Evolutionary conservation across 2,888 invertebrate species (phyloP), one percentile per base, ranked within the genome.

Genomic region (Melinaea marsaeus): DNA sequence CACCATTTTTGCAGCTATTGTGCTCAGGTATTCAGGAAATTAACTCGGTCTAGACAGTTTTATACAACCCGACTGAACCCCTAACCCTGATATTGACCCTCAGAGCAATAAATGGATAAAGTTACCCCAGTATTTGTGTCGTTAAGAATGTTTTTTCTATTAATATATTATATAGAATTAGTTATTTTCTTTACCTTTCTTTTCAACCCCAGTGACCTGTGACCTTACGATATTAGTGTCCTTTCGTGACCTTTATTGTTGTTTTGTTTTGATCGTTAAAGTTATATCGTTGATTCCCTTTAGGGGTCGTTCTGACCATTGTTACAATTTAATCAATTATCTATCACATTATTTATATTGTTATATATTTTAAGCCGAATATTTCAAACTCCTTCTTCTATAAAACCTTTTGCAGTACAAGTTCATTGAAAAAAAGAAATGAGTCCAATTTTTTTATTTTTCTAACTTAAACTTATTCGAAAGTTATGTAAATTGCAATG

Each of bases 21-120:
- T 86, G 74, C 74, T 69, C 78, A 83, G 84, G 84, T 84, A 86
- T 86, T 80, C 77, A 68, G 75, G 71, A 78, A 80, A 85, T 85
- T 84, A 81, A 80, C 80, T 79, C 71, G 74, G 83, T 85, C 84
- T 85, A 85, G 85, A 85, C 84, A 55, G 54, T 48, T 62, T 42
- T 42, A 42, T 42, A 54, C 60, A 60, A 48, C 46, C 56, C 58
- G 13, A 11, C 13, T 11, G 42, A 32, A 37, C 58, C n/a, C 51
- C 4, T 37, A 37, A 13, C 45, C 57, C 42, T 42, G 4, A 57
- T 45, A 22, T 11, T n/a, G 13, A 57, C 22, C 13, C 51, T 51
- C 9, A 32, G 32, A 32, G 11, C 32, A 5, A 32, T 2, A 32
- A 51, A 48, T 22, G 37, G 58, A 35, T 11, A 59, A 51, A 59